Percentiles rank a stretch among this genome's conserved stretches.
Conservation (phyloP, 1,140 invertebrate genomes). For the Bombus huntii region DNA sequence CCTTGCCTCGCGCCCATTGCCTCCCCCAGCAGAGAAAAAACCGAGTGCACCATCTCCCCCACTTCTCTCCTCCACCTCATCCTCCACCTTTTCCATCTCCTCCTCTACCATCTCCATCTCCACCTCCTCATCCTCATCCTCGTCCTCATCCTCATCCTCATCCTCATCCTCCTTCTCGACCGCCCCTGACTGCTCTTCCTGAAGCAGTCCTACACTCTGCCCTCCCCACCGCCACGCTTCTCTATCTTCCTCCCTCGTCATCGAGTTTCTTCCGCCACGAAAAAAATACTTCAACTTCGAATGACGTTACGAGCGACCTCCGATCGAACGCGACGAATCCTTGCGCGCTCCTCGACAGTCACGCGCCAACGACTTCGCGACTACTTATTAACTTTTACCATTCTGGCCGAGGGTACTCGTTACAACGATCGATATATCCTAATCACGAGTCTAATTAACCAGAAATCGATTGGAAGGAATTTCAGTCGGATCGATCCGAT, state of each 20-base stretch:
- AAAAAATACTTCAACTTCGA: slow-evolving; percentile 62
- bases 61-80: slow-evolving; percentile 33
- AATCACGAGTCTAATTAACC: not conserved
- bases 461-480: not conserved
- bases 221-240: slow-evolving; percentile 5
- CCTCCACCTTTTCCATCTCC: slow-evolving; percentile 30
- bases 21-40: slow-evolving; percentile 72
- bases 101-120: slow-evolving; percentile 4
- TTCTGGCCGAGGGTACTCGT: no score
- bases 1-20: slow-evolving; percentile 70
- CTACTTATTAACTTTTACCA: not conserved
- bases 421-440: not conserved
- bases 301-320: slow-evolving; percentile 9
- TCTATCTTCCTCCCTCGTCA: slow-evolving; percentile 53
- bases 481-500: not conserved
- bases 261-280: slow-evolving; percentile 67
- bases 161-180: slow-evolving; percentile 61
- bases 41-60: slow-evolving; percentile 68
- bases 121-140: slow-evolving; percentile 40
- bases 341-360: not conserved
- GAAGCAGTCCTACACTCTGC: slow-evolving; percentile 42
- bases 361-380: no score
- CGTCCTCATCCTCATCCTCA: slow-evolving; percentile 39
- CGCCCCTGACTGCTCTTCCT: slow-evolving; percentile 68
- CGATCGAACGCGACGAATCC: not conserved